phyloP scores from a whole-genome alignment of 1,140 invertebrate species.

The Orchesella cincta region DNA sequence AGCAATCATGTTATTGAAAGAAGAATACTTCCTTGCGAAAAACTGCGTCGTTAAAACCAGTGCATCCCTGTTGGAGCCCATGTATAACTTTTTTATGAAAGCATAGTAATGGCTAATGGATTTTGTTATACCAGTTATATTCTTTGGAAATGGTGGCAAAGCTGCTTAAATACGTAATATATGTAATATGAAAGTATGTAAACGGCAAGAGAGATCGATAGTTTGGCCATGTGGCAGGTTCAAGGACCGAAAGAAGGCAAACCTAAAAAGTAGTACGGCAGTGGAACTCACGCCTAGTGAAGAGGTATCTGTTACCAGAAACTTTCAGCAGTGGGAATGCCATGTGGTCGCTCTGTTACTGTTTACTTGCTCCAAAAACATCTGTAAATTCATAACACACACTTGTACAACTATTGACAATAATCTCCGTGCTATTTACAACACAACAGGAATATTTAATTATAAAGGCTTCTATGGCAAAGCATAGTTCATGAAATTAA shows the following conservation, averaged over 20 bases:
- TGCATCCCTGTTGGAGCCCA: not conserved
- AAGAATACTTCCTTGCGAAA: not conserved
- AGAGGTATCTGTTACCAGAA: not conserved
- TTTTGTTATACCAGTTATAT: too few relatives aligned
- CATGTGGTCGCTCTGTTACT: not conserved
- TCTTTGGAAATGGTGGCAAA: not conserved
- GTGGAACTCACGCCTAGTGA: not conserved
- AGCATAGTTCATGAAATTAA: too few relatives aligned
- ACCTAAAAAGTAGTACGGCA: not conserved
- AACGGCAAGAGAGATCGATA: conserved; percentile 34
- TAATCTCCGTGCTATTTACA: too few relatives aligned
- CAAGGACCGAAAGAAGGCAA: conserved; percentile 35
- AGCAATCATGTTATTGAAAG: not conserved
- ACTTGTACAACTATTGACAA: too few relatives aligned
- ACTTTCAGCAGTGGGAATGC: not conserved
- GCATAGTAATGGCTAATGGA: not conserved
- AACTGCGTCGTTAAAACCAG: not conserved
- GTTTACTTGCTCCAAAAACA: not conserved
- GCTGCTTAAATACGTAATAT: not conserved
- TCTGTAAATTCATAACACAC: not conserved
- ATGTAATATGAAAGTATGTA: not conserved
- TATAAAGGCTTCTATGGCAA: too few relatives aligned
- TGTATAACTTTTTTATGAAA: not conserved
- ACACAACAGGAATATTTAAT: too few relatives aligned
- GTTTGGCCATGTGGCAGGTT: conserved; percentile 41